A percentile compares a stretch with the other conserved stretches of the same genome.
phyloP scores from a whole-genome alignment of 2,888 invertebrate genomes.

The Ditula angustiorana region DNA sequence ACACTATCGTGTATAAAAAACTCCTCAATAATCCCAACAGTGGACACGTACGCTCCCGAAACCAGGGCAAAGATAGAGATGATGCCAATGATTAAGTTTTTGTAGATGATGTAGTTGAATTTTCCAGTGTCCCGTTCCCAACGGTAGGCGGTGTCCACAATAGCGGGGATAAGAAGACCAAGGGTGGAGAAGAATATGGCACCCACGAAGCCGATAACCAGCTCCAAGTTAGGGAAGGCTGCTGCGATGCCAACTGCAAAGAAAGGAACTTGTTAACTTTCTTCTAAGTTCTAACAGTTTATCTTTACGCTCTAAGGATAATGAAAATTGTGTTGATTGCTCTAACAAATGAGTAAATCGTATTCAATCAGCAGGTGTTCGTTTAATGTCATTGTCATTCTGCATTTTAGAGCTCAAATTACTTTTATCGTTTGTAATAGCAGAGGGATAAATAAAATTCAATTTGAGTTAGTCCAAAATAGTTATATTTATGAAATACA shows the following conservation, averaged over 20 bases:
- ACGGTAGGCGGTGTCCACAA: conserved; percentile 89
- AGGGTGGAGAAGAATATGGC: conserved; percentile 90
- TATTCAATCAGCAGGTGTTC: too few relatives aligned
- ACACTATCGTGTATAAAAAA: conserved; percentile 44
- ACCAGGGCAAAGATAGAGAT: conserved; percentile 67
- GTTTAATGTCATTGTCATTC: too few relatives aligned
- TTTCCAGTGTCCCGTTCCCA: conserved; percentile 88
- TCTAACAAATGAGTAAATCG: too few relatives aligned
- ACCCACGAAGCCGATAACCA: conserved; percentile 95
- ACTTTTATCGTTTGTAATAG: too few relatives aligned
- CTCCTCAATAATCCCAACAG: conserved; percentile 69
- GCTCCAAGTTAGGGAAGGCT: conserved; percentile 92
- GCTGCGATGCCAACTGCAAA: conserved; percentile 89
- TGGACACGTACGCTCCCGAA: conserved; percentile 73
- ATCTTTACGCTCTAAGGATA: too few relatives aligned
- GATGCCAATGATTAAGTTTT: conserved; percentile 83
- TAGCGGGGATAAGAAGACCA: conserved; percentile 90
- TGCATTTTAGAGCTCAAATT: too few relatives aligned
- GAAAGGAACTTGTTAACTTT: neutral
- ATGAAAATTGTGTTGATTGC: too few relatives aligned
- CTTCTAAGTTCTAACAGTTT: too few relatives aligned
- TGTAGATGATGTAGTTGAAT: conserved; percentile 88
- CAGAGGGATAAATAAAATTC: too few relatives aligned
- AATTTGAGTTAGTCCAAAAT: too few relatives aligned
- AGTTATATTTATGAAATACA: too few relatives aligned